Evolutionary conservation across 92 coral and sea anemone species (phyloP), one percentile per base, ranked within the genome.

Genomic region (Zoanthus solanderi): DNA sequence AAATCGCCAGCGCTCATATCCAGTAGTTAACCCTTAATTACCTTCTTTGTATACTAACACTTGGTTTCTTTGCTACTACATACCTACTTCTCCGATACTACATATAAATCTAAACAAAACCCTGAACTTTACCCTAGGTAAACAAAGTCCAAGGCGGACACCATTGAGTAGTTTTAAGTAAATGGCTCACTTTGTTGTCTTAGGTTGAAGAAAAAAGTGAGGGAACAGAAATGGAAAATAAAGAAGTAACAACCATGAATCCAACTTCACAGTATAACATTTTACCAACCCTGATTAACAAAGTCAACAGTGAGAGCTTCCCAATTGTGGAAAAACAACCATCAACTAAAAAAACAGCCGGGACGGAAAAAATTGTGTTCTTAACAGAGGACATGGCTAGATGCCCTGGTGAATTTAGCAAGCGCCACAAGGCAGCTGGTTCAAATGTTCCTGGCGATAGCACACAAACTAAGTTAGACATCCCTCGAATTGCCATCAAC

Each of bases 351-450:
- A 75, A 71, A 57, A 75, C 89, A 4, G 77, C 76, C 12, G 90
- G 89, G 14, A 88, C 92, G 32, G 95, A 94, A 30, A 96, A 93
- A 74, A 91, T 96, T 54, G 91, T 79, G 9, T 96, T 96, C 78
- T 91, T 96, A 53, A 96, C 98, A 0, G 98, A 96, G 78, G 88
- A 87, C 76, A 96, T 92, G 94, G 94, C 98, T 0, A 83, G 93
- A 2, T 93, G 95, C 78, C 82, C 89, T 61, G 98, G 98, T 58
- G 95, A 95, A 83, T 96, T 96, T 88, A 91, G 94, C 75, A 93
- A 90, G 66, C 96, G 98, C 6, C 98, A 92, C 79, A 92, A 93
- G 37, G 96, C 96, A 5, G 91, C 92, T 0, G 98, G 94, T 11
- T 30, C 86, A 18, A 69, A 71, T 16, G 63, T 87, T 15, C 76